phyloP scores from a whole-genome alignment of 2,888 invertebrate species.

The Blera fallax region DNA sequence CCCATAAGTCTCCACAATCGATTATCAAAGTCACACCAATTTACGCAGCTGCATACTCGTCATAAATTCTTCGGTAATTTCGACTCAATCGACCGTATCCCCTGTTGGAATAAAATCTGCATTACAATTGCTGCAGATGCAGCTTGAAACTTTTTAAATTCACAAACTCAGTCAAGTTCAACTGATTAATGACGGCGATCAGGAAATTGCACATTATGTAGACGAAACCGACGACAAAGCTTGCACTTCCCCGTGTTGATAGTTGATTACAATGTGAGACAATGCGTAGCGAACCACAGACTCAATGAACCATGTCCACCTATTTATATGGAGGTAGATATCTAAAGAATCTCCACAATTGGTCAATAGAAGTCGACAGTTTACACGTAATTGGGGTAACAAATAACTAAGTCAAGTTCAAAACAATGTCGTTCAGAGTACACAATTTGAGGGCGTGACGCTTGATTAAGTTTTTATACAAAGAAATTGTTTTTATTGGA shows the following conservation, averaged over 20 bases:
- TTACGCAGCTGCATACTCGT: too few relatives aligned
- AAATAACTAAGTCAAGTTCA: slow-evolving; percentile 64
- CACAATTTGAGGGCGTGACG: slow-evolving; percentile 15
- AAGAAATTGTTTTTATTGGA: neutral
- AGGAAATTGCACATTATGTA: slow-evolving; percentile 58
- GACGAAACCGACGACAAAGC: slow-evolving; percentile 2
- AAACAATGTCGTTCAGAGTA: slow-evolving; percentile 7
- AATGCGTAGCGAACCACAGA: slow-evolving; percentile 9
- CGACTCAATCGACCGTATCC: slow-evolving; percentile 55
- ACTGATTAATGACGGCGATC: slow-evolving; percentile 58
- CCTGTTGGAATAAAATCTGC: slow-evolving; percentile 53
- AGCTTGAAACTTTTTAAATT: slow-evolving; percentile 23
- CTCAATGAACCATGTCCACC: slow-evolving; percentile 55
- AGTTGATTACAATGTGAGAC: slow-evolving; percentile 8
- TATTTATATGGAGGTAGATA: slow-evolving; percentile 14
- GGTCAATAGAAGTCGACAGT: slow-evolving; percentile 47
- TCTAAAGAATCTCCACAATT: slow-evolving; percentile 42
- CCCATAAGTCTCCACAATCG: neutral
- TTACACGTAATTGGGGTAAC: slow-evolving; percentile 58
- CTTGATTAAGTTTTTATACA: slow-evolving; percentile 30
- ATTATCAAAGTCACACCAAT: neutral
- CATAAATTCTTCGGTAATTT: neutral
- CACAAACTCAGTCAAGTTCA: slow-evolving; percentile 65
- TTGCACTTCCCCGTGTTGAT: slow-evolving; percentile 35
- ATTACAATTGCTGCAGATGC: slow-evolving; percentile 47